Evolutionary conservation across 53 echinoderm and acorn worm genomes (phyloP).

Genomic region (Astropecten irregularis): DNA sequence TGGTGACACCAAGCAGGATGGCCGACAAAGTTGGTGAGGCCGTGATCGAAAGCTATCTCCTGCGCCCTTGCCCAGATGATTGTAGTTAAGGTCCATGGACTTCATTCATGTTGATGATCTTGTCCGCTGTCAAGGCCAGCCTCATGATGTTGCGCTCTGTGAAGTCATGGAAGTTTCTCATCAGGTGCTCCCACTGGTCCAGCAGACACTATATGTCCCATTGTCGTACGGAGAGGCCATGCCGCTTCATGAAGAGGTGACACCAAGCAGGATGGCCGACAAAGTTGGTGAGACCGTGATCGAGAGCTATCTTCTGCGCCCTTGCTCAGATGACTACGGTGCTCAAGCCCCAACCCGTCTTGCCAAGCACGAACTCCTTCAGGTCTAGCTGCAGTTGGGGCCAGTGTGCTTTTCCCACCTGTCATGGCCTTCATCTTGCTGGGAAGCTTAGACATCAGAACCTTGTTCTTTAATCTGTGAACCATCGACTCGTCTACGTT

Average conservation of each 20-base stretch:
- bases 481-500: conserved; percentile 47
- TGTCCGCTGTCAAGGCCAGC: background rate
- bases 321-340: conserved; percentile 41
- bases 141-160: conserved; percentile 6
- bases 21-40: conserved; percentile 16
- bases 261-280: conserved; percentile 37
- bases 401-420: background rate
- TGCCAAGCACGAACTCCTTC: conserved; percentile 24
- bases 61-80: conserved; percentile 45
- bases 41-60: conserved; percentile 16
- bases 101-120: conserved; percentile 46
- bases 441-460: background rate
- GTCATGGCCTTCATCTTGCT: background rate
- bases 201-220: background rate
- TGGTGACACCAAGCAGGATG: conserved; percentile 32
- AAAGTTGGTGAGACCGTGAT: conserved; percentile 16
- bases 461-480: conserved; percentile 27
- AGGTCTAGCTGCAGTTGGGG: conserved; percentile 7
- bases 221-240: background rate
- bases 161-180: background rate
- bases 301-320: conserved; percentile 20
- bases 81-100: too few relatives aligned
- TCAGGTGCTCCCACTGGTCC: background rate
- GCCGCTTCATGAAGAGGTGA: conserved; percentile 13
- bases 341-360: too few relatives aligned